Evolutionary conservation across 2,888 invertebrate genomes (phyloP), one percentile per base, ranked within the genome.

Genomic region (Fissipunctia ypsillon): DNA sequence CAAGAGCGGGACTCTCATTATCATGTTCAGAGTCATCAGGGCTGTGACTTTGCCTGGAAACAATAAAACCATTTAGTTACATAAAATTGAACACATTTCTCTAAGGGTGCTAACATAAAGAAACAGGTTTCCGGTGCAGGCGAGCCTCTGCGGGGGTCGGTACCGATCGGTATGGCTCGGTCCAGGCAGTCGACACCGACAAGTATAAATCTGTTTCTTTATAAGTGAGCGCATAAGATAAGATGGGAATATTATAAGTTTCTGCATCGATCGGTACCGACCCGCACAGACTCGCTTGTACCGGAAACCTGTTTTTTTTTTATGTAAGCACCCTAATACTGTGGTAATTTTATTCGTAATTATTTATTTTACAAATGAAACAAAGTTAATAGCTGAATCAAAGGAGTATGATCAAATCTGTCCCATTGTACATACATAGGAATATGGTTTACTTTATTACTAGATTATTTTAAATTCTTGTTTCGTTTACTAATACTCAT

Each of bases 31-130:
- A 64, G 10, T 45, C 45, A 52, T 45, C 57, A 45, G 45, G 52
- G 31, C 45, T 64, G 25, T 31, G 57, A 73, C 63, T 80, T 45
- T 80, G 73, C 57, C 76, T 76, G n/a, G 14, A 41, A 63, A 45
- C 2, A 57, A 52, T 63, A 57, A 16, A 79, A 56, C 1, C 12
- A 45, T 78, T 68, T 31, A 25, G 9, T 41, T 70, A 70, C 41
- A 19, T 35, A 57, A 25, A 19, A 7, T 31, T 14, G 0, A 25
- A 50, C 38, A 71, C 14, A 57, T 0, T 56, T 35, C 9, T 38
- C 38, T 38, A 38, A 9, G n/a, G n/a, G n/a, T n/a, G n/a, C n/a
- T n/a, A n/a, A n/a, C n/a, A n/a, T n/a, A n/a, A n/a, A n/a, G n/a
- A n/a, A n/a, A n/a, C n/a, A n/a, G n/a, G n/a, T n/a, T n/a, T n/a